These are phyloP conservation scores for Cephalopachus bancanus DNA, from an alignment of 2,797 vertebrate genomes.

Conservation along the genomic window DNA sequence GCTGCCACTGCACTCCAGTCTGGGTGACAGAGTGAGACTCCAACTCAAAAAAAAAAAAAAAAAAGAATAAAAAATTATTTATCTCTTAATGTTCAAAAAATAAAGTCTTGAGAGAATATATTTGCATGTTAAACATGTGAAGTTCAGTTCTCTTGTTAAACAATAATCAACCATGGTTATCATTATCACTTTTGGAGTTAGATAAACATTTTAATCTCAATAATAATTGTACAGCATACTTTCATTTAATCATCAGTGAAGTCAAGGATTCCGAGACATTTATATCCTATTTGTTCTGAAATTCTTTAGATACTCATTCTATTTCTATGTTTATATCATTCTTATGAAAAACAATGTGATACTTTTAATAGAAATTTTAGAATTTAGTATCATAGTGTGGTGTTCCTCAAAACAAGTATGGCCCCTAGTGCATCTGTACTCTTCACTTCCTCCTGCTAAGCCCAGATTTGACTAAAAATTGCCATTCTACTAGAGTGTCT, in stretches of 20 bases:
- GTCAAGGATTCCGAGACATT: constrained; percentile 24
- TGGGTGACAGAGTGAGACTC: too few species aligned
- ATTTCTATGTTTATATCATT: neutral
- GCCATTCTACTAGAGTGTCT: neutral
- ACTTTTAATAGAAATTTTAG: neutral
- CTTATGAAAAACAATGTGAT: neutral
- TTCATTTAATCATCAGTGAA: neutral
- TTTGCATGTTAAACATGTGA: neutral
- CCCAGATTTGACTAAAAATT: neutral
- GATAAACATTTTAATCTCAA: neutral
- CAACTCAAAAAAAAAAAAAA: too few species aligned
- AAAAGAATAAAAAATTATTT: neutral
- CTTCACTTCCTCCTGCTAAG: neutral
- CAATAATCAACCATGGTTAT: neutral
- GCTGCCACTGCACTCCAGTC: too few species aligned
- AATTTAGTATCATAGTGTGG: neutral
- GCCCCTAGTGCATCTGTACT: neutral
- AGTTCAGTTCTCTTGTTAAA: neutral
- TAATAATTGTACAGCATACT: neutral
- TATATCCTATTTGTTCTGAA: neutral
- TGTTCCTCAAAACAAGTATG: neutral
- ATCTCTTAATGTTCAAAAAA: neutral
- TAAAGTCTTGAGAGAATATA: neutral
- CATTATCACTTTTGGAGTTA: neutral
- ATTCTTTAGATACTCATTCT: neutral